Percentiles rank a stretch among this genome's conserved stretches.
phyloP scores from a whole-genome alignment of 2,113 vertebrate species.

The Nymphicus hollandicus region DNA sequence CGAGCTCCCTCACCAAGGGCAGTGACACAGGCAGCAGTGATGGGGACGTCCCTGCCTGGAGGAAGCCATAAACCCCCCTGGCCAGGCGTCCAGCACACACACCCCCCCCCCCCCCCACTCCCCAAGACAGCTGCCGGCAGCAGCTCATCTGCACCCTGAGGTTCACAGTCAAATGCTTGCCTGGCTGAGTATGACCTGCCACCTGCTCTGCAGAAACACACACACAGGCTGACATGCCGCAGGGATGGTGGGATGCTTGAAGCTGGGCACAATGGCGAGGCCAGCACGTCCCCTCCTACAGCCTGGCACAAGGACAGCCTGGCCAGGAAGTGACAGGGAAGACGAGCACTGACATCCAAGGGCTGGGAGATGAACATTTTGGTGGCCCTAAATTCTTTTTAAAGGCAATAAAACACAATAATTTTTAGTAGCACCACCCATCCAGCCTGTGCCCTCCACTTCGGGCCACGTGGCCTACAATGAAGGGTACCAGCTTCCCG shows the following conservation, averaged over 20 bases:
- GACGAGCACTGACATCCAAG: not conserved
- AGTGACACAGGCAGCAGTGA: accelerated
- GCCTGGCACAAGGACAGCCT: not conserved
- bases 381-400: not conserved
- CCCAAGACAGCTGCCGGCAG: accelerated
- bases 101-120: accelerated
- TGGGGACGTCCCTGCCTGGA: accelerated
- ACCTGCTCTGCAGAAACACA: not conserved
- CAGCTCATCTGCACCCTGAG: not conserved
- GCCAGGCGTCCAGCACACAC: not conserved
- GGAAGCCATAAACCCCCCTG: not conserved
- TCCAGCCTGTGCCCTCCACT: not conserved
- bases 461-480: not conserved
- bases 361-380: not conserved
- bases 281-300: not conserved
- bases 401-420: not conserved
- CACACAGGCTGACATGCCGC: accelerated
- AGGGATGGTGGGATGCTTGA: not conserved
- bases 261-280: not conserved
- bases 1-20: accelerated
- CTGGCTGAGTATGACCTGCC: not conserved
- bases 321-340: not conserved
- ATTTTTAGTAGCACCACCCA: not conserved
- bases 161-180: not conserved
- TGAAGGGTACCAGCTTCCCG: no score